Conservation (phyloP, 1,140 invertebrate genomes). For the Melipona quadrifasciata region DNA sequence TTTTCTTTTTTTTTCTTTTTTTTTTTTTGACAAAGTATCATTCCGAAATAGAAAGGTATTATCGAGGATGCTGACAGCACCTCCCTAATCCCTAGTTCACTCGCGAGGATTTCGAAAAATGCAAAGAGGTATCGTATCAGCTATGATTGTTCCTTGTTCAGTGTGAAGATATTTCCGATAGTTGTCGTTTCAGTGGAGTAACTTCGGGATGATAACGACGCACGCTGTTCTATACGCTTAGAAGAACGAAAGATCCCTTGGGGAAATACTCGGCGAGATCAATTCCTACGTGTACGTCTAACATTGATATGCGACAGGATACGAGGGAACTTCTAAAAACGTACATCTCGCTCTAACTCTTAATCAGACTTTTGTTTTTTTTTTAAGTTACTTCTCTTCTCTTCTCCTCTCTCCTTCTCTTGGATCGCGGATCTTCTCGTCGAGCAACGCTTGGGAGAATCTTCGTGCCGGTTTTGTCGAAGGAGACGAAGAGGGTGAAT, state of each 20-base stretch:
- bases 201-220: too few species aligned
- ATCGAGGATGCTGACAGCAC: too few species aligned
- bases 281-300: background rate
- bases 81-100: too few species aligned
- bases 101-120: too few species aligned
- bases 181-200: too few species aligned
- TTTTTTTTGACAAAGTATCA: background rate
- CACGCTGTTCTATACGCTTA: too few species aligned
- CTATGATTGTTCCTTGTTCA: too few species aligned
- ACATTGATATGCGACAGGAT: slow-evolving; percentile 41
- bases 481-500: slow-evolving; percentile 4
- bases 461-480: background rate
- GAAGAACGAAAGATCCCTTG: background rate
- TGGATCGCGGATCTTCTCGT: too few species aligned
- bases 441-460: background rate
- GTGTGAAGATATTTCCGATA: too few species aligned
- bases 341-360: background rate
- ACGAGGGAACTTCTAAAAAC: slow-evolving; percentile 4
- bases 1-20: too few species aligned
- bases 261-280: background rate
- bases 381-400: background rate
- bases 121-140: too few species aligned
- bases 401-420: too few species aligned
- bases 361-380: slow-evolving; percentile 14
- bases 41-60: background rate